A percentile compares a stretch with the other conserved stretches of the same genome.
Evolutionary conservation across 2,797 vertebrate species (phyloP).

Genomic region (Euphonia xanthogaster): DNA sequence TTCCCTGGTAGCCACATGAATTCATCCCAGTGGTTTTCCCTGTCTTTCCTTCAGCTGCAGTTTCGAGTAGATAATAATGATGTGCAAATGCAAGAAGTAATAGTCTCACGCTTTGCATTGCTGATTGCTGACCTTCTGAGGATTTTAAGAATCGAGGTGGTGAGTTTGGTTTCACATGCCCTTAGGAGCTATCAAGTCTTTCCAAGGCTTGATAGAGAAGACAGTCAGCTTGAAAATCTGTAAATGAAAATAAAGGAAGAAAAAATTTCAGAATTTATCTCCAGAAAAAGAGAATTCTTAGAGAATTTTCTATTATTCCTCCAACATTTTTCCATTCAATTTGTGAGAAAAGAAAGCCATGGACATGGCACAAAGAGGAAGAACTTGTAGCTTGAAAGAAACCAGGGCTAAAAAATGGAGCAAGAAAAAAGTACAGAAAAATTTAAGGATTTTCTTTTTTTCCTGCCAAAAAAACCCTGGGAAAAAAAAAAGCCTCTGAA

Average conservation of each 20-base stretch:
- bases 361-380: not conserved
- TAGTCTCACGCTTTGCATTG: not conserved
- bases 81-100: not conserved
- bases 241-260: not conserved
- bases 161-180: not conserved
- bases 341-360: not conserved
- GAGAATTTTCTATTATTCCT: not conserved
- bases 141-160: not conserved
- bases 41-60: not conserved
- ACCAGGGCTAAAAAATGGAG: not conserved
- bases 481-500: rapidly evolving
- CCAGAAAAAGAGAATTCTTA: not conserved
- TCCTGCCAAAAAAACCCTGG: not conserved
- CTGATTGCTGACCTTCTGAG: not conserved
- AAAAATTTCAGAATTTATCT: not conserved
- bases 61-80: not conserved
- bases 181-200: not conserved
- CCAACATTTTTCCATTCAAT: not conserved
- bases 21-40: not conserved
- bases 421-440: not conserved
- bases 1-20: not conserved
- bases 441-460: not conserved
- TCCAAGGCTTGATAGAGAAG: not conserved
- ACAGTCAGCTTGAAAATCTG: not conserved
- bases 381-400: not conserved